phyloP scores from a whole-genome alignment of 2,888 invertebrate genomes.

The Rotaria socialis region DNA sequence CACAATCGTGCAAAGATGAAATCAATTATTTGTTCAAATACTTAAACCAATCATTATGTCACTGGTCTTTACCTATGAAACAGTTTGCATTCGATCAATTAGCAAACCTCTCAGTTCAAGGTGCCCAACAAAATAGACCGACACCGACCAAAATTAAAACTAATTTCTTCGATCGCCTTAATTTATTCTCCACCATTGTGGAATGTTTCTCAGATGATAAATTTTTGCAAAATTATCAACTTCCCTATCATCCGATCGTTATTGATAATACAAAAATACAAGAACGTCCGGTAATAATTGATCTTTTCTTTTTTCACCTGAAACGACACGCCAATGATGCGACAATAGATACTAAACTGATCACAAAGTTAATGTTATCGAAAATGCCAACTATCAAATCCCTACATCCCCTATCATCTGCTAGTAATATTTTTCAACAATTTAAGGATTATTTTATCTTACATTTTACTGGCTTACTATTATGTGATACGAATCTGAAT shows the following conservation, averaged over 20 bases:
- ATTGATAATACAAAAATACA: too few relatives aligned
- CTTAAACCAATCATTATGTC: neutral
- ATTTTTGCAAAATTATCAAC: too few relatives aligned
- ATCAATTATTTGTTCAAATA: neutral
- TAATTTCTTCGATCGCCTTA: neutral
- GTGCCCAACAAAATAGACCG: neutral
- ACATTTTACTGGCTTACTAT: neutral
- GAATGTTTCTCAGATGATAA: too few relatives aligned
- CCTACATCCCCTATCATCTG: fast-evolving
- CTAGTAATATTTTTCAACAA: neutral
- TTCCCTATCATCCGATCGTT: too few relatives aligned
- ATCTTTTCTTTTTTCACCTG: neutral
- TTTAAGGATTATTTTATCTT: neutral
- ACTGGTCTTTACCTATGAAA: neutral
- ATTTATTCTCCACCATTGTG: too few relatives aligned
- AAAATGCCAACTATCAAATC: neutral
- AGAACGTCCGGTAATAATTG: neutral
- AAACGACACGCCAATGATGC: neutral
- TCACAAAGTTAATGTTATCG: neutral
- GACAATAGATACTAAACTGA: neutral
- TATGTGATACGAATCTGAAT: neutral
- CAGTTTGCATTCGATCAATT: constrained; percentile 7
- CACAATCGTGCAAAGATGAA: neutral
- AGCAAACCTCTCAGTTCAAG: neutral
- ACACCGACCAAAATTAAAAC: neutral